A percentile compares a stretch with the other conserved stretches of the same genome.
Evolutionary conservation across 2,888 invertebrate genomes (phyloP).

Genomic region (Encarsia formosa): DNA sequence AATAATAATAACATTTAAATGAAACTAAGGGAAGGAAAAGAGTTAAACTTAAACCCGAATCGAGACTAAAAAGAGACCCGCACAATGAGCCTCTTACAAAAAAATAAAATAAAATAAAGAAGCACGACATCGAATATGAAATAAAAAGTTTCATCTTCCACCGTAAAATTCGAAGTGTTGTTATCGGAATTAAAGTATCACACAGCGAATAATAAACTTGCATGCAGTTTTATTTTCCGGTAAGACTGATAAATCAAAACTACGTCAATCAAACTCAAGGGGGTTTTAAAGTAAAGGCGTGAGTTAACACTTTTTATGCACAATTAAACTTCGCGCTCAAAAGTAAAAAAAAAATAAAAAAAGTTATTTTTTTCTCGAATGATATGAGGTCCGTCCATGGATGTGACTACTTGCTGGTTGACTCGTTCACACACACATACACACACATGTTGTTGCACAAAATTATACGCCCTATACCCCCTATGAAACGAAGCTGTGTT

Average conservation of each 20-base stretch:
- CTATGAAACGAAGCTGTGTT: constrained; percentile 20
- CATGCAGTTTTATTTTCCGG: constrained; percentile 29
- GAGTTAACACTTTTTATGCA: too few relatives aligned
- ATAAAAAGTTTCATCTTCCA: background rate
- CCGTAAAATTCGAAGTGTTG: background rate
- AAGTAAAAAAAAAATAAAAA: background rate
- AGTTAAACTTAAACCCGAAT: background rate
- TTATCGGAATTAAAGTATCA: background rate
- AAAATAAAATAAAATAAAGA: constrained; percentile 3
- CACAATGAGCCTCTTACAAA: background rate
- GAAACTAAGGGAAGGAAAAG: background rate
- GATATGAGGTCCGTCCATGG: constrained; percentile 27
- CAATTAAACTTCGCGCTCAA: too few relatives aligned
- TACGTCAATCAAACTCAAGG: constrained; percentile 25
- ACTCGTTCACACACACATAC: constrained; percentile 9
- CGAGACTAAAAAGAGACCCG: too few relatives aligned
- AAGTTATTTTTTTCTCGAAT: constrained; percentile 15
- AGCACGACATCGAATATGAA: background rate
- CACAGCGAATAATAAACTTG: constrained; percentile 17
- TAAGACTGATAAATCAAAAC: constrained; percentile 42
- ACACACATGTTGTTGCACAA: constrained; percentile 25
- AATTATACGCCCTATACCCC: too few relatives aligned
- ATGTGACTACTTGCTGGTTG: constrained; percentile 27
- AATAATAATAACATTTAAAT: background rate
- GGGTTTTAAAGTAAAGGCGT: too few relatives aligned